Evolutionary conservation across 2,797 vertebrate genomes (phyloP).

Genomic region (Esox lucius): DNA sequence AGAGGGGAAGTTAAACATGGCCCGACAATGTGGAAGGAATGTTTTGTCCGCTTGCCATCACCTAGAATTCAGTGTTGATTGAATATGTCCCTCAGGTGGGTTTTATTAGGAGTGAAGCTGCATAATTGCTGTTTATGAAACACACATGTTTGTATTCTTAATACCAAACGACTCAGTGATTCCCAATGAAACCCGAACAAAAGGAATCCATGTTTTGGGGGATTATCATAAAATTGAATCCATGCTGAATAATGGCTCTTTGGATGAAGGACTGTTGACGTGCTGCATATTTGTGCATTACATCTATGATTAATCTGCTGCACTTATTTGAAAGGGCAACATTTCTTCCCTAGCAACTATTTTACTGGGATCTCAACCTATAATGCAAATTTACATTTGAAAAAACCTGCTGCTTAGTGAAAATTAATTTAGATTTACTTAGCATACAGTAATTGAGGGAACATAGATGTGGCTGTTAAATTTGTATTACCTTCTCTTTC

Average conservation of each 20-base stretch:
- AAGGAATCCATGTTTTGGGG: too few relatives aligned
- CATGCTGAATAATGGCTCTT: background rate
- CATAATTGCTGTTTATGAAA: too few relatives aligned
- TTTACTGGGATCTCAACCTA: background rate
- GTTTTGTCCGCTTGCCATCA: background rate
- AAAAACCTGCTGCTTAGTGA: background rate
- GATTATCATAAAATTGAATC: background rate
- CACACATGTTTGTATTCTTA: too few relatives aligned
- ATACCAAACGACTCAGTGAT: too few relatives aligned
- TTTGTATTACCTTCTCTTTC: conserved; percentile 5
- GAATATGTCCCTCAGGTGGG: background rate
- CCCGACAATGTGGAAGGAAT: background rate
- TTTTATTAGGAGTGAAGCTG: background rate
- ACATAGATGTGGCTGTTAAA: background rate
- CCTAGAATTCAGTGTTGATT: background rate
- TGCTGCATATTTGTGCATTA: too few relatives aligned
- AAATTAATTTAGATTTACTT: background rate
- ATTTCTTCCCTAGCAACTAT: background rate
- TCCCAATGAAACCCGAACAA: too few relatives aligned
- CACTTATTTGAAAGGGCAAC: background rate
- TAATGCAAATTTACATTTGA: background rate
- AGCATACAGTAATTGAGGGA: conserved; percentile 3
- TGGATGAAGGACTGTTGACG: background rate
- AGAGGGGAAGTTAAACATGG: too few relatives aligned
- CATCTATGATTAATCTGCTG: background rate